Base-by-base conservation (phyloP, 2,888 invertebrate genomes). In the Palloptera scutellata region DNA sequence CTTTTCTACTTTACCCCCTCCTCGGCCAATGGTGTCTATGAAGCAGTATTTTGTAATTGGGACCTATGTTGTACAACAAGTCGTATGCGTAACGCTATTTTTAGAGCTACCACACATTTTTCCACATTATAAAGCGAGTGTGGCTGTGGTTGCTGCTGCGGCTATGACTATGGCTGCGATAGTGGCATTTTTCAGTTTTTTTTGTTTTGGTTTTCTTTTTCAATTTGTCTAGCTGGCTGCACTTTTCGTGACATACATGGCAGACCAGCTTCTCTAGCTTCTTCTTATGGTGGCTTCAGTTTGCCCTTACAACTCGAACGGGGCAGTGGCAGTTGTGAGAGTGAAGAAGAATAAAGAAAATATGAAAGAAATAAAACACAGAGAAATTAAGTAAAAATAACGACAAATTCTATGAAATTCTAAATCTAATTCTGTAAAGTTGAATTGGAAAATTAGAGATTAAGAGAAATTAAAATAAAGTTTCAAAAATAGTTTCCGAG, bases 381-480 rank as follows among this genome's bases (percentile, higher is more conserved):
- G 52, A 52, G 48, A 13, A 41, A 12, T 15, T 58, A 13, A 13
- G 51, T n/a, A 10, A 19, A 59, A 52, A 64, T 10, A n/a, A 58
- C 19, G 43, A 53, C n/a, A 42, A 13, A 64, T 48, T 64, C 48
- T 12, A 48, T 13, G 48, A 43, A 70, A 72, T 68, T 74, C 79
- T 79, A 78, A 80, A 76, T 80, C 79, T 74, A 75, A 76, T 79
- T 79, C 80, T 72, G 73, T 77, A 73, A 75, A 72, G 73, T 73
- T 70, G 78, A 81, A 81, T 81, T 77, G 76, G 77, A 69, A 66
- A 71, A 52, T 69, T 71, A 76, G 73, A 74, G 55, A 63, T 55
- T 30, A 43, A 53, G 41, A 17, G 19, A 52, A 52, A 12, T n/a
- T 41, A 63, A 43, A 43, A 51, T 11, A 43, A 20, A 17, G 20